Evolutionary conservation across 2,113 vertebrate genomes (phyloP).

Genomic region (Pterocles gutturalis): DNA sequence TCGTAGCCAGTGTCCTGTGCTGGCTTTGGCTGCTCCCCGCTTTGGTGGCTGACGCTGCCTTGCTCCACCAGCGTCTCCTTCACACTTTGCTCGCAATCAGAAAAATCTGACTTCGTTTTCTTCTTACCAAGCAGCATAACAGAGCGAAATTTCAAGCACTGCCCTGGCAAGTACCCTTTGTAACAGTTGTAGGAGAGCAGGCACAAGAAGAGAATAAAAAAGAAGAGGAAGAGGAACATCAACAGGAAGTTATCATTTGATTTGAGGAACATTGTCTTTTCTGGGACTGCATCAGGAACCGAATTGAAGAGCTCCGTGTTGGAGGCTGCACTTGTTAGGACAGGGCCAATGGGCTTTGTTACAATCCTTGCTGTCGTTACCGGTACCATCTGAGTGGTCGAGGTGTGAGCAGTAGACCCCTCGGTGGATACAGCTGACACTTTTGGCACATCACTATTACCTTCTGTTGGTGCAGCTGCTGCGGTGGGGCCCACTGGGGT

Average conservation of each 20-base stretch:
- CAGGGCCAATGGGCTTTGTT: conserved; percentile 74
- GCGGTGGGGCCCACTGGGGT: not conserved
- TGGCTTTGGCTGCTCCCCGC: conserved; percentile 82
- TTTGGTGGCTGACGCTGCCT: conserved; percentile 81
- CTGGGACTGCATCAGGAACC: conserved; percentile 68
- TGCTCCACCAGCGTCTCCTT: conserved; percentile 87
- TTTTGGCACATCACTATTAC: conserved; percentile 74
- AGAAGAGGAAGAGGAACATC: conserved; percentile 90
- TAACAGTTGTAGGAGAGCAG: conserved; percentile 93
- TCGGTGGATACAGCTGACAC: conserved; percentile 52
- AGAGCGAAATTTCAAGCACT: conserved; percentile 88
- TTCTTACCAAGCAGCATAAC: conserved; percentile 86
- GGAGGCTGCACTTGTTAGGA: conserved; percentile 72
- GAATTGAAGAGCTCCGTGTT: conserved; percentile 74
- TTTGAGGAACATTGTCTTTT: conserved; percentile 87
- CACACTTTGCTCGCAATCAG: conserved; percentile 87
- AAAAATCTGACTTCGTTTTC: conserved; percentile 83
- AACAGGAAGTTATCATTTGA: conserved; percentile 87
- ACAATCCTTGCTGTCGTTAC: conserved; percentile 72
- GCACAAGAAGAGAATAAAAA: conserved; percentile 89
- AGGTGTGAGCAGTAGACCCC: conserved; percentile 66
- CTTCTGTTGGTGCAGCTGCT: conserved; percentile 64
- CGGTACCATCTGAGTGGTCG: conserved; percentile 51
- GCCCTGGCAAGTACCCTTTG: conserved; percentile 91
- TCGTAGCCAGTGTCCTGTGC: conserved; percentile 92